Percentiles rank a stretch among this genome's conserved stretches.
These are phyloP conservation scores for Acronicta leporina DNA, from an alignment of 2,888 invertebrate genomes.

Conservation along the genomic window DNA sequence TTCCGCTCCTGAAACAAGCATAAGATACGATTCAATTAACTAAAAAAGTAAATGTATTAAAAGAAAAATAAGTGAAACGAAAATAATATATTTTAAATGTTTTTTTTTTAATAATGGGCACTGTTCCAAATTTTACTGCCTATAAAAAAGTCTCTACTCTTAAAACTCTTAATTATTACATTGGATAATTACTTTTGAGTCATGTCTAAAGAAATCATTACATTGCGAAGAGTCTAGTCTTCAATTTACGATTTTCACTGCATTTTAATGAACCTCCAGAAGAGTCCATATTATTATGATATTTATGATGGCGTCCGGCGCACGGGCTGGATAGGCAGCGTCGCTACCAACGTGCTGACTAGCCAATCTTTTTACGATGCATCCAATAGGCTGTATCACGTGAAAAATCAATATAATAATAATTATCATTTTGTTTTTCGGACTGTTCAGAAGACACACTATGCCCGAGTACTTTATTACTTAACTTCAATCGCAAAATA, in stretches of 20 bases:
- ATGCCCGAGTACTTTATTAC: neutral
- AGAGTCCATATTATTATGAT: too few relatives aligned
- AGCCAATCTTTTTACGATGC: neutral
- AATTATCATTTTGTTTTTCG: neutral
- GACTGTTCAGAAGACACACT: too few relatives aligned
- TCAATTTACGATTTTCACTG: too few relatives aligned
- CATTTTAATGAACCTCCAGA: too few relatives aligned
- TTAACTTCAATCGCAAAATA: neutral
- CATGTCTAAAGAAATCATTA: neutral
- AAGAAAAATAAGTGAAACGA: too few relatives aligned
- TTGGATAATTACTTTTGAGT: neutral
- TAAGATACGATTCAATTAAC: slow-evolving; percentile 16
- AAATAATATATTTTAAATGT: too few relatives aligned
- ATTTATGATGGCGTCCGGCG: too few relatives aligned
- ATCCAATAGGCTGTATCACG: neutral
- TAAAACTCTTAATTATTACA: neutral
- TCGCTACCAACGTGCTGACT: neutral
- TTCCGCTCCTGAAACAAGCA: slow-evolving; percentile 70
- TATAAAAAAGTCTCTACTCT: too few relatives aligned
- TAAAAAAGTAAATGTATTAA: neutral
- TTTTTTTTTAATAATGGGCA: too few relatives aligned
- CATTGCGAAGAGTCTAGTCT: neutral
- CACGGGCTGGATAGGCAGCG: neutral
- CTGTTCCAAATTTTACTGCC: too few relatives aligned
- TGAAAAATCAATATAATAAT: neutral